These are phyloP conservation scores for Drosophila dives DNA, from an alignment of 2,888 invertebrate species.

Conservation along the genomic window DNA sequence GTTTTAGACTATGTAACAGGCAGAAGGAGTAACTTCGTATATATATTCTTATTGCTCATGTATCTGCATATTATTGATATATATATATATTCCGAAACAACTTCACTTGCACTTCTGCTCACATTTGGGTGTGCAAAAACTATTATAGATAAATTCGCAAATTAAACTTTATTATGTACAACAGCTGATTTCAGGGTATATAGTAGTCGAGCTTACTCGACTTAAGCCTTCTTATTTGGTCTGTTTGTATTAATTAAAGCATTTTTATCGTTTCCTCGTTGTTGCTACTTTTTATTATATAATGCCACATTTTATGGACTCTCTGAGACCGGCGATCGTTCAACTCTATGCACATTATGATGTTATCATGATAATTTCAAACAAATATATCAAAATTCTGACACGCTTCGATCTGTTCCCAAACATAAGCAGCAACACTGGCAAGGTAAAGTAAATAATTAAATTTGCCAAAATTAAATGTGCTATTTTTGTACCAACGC, in stretches of 20 bases:
- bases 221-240: background rate
- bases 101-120: background rate
- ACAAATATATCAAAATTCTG: constrained; percentile 72
- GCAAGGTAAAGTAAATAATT: constrained; percentile 62
- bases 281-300: constrained; percentile 65
- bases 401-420: constrained; percentile 70
- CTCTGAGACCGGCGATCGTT: constrained; percentile 60
- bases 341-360: constrained; percentile 64
- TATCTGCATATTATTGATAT: background rate
- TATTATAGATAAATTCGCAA: background rate
- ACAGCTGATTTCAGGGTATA: background rate
- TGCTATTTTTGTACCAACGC: constrained; percentile 58
- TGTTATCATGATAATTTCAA: constrained; percentile 37
- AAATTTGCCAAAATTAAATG: constrained; percentile 46
- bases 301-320: constrained; percentile 56
- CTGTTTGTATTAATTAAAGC: constrained; percentile 58
- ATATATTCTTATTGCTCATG: background rate
- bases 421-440: constrained; percentile 50
- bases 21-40: background rate
- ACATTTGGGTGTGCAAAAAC: background rate
- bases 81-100: background rate
- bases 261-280: constrained; percentile 73
- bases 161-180: background rate
- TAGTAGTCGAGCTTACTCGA: background rate
- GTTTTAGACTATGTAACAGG: background rate